Evolutionary conservation across 2,113 vertebrate genomes (phyloP).

Genomic region (Lates calcarifer): DNA sequence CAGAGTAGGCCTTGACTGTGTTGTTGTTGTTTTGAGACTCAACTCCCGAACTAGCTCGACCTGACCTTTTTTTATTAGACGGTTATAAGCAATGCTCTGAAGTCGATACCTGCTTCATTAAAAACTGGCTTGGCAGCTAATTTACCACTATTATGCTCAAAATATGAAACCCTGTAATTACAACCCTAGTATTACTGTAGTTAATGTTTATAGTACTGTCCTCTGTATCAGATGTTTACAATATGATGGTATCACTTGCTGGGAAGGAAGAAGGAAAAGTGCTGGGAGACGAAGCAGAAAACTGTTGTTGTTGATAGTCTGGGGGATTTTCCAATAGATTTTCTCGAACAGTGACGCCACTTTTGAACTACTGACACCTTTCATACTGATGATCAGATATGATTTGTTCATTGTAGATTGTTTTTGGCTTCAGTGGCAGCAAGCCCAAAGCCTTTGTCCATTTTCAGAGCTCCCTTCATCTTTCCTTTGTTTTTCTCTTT

Average conservation of each 20-base stretch:
- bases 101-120: not conserved
- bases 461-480: not conserved
- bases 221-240: not conserved
- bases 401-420: not conserved
- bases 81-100: not conserved
- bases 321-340: not conserved
- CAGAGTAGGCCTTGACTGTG: not conserved
- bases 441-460: not conserved
- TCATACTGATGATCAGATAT: not conserved
- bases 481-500: not conserved
- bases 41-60: not conserved
- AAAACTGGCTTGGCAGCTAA: not conserved
- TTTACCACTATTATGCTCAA: not conserved
- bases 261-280: not conserved
- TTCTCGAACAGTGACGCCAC: not conserved
- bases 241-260: conserved; percentile 5
- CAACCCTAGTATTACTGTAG: not conserved
- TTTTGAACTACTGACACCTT: not conserved
- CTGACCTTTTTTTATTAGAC: conserved; percentile 17
- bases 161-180: not conserved
- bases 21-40: not conserved
- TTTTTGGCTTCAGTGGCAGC: not conserved
- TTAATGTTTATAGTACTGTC: conserved; percentile 33
- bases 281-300: conserved; percentile 17
- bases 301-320: not conserved